Evolutionary conservation across 1,140 invertebrate species (phyloP).

Genomic region (Tetragonula clypearis): DNA sequence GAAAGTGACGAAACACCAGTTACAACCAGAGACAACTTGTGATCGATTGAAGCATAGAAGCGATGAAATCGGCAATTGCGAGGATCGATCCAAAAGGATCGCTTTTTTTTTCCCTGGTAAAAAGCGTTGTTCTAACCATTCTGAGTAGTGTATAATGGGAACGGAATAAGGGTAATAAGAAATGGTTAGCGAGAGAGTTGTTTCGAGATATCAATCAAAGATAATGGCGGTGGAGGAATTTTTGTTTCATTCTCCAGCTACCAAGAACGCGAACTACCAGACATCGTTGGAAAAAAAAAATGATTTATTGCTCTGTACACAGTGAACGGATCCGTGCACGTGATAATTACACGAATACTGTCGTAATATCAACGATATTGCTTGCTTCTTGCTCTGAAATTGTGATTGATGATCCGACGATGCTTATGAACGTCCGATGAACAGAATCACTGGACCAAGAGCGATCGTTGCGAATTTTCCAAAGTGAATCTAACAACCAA

Average conservation of each 20-base stretch:
- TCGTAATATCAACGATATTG: slow-evolving; percentile 37
- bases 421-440: slow-evolving; percentile 30
- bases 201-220: slow-evolving; percentile 52
- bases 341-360: slow-evolving; percentile 38
- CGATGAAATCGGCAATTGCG: slow-evolving; percentile 7
- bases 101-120: slow-evolving; percentile 22
- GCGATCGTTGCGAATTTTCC: not conserved
- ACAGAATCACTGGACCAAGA: not conserved
- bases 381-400: slow-evolving; percentile 26
- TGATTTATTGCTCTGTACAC: slow-evolving; percentile 49
- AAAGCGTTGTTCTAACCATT: slow-evolving; percentile 29
- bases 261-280: not conserved
- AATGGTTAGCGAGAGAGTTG: slow-evolving; percentile 27
- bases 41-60: not conserved
- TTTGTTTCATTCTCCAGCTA: slow-evolving; percentile 32
- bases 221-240: slow-evolving; percentile 40
- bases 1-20: not conserved
- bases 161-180: slow-evolving; percentile 46
- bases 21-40: not conserved
- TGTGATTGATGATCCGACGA: slow-evolving; percentile 37
- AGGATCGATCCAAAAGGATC: slow-evolving; percentile 12
- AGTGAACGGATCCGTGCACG: not conserved
- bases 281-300: slow-evolving; percentile 26
- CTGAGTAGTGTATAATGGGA: slow-evolving; percentile 43
- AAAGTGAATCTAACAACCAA: not conserved